Evolutionary conservation across 92 coral and sea anemone species (phyloP).

Genomic region (Zoanthus sansibaricus): DNA sequence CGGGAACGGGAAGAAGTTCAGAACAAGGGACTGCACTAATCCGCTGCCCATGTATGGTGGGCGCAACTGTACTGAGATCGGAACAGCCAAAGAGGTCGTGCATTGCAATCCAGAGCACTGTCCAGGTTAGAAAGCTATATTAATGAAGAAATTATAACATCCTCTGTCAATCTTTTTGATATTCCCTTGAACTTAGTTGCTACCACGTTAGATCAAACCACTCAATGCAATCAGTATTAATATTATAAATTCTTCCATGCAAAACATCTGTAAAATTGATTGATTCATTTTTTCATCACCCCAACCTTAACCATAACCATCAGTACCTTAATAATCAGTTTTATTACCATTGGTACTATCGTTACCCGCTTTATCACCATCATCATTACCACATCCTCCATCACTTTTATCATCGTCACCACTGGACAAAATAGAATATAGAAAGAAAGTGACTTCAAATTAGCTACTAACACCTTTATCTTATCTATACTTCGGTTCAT

Average conservation of each 20-base stretch:
- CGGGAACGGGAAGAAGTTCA: constrained; percentile 79
- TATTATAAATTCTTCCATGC: not conserved
- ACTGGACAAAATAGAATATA: too few species aligned
- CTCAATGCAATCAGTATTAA: too few species aligned
- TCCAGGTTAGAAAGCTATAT: constrained; percentile 72
- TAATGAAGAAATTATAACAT: not conserved
- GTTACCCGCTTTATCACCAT: too few species aligned
- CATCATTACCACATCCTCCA: too few species aligned
- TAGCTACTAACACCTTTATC: too few species aligned
- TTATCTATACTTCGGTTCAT: too few species aligned
- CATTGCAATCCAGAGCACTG: constrained; percentile 94
- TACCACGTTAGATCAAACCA: not conserved
- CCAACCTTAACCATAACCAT: not conserved
- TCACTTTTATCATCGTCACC: too few species aligned
- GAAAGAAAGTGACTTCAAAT: too few species aligned
- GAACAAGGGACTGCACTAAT: constrained; percentile 80
- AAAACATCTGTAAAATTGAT: not conserved
- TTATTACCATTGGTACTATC: too few species aligned
- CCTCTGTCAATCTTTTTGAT: not conserved
- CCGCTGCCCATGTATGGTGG: constrained; percentile 91
- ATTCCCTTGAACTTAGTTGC: not conserved
- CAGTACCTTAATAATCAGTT: too few species aligned
- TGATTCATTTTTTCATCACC: not conserved
- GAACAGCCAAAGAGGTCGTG: constrained; percentile 80
- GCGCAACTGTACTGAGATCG: constrained; percentile 80